Conservation (phyloP, 1,140 invertebrate species). For the Anagrus nilaparvatae region DNA sequence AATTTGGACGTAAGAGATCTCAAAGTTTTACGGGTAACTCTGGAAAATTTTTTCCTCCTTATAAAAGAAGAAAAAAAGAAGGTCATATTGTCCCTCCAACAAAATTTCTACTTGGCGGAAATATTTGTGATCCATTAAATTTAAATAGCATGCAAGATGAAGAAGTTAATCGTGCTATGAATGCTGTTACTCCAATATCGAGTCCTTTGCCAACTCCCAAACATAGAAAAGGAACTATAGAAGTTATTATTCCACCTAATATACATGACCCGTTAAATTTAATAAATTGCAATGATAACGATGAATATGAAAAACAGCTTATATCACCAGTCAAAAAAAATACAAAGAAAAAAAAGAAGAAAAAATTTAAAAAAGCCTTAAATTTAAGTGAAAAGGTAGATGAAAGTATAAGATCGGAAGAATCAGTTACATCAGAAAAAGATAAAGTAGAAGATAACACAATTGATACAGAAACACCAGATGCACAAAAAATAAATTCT, state of each 20-base stretch:
- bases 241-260: constrained; percentile 87
- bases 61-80: constrained; percentile 62
- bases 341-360: constrained; percentile 43
- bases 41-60: constrained; percentile 40
- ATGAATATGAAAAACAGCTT: constrained; percentile 66
- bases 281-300: constrained; percentile 67
- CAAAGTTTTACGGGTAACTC: constrained; percentile 43
- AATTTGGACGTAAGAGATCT: constrained; percentile 42
- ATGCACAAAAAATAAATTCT: constrained; percentile 2
- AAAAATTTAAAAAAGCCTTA: constrained; percentile 44
- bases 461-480: constrained; percentile 11
- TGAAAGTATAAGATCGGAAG: constrained; percentile 26
- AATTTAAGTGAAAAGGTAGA: constrained; percentile 44
- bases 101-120: constrained; percentile 89
- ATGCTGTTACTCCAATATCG: constrained; percentile 77
- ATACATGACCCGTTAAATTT: constrained; percentile 85
- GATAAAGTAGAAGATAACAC: constrained; percentile 18
- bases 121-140: constrained; percentile 90
- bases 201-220: constrained; percentile 81
- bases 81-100: constrained; percentile 67
- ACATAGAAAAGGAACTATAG: constrained; percentile 68
- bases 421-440: constrained; percentile 12
- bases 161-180: constrained; percentile 73
- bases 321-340: constrained; percentile 54
- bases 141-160: constrained; percentile 85